phyloP scores from a whole-genome alignment of 2,113 vertebrate genomes.

The Pterocles burchelli region DNA sequence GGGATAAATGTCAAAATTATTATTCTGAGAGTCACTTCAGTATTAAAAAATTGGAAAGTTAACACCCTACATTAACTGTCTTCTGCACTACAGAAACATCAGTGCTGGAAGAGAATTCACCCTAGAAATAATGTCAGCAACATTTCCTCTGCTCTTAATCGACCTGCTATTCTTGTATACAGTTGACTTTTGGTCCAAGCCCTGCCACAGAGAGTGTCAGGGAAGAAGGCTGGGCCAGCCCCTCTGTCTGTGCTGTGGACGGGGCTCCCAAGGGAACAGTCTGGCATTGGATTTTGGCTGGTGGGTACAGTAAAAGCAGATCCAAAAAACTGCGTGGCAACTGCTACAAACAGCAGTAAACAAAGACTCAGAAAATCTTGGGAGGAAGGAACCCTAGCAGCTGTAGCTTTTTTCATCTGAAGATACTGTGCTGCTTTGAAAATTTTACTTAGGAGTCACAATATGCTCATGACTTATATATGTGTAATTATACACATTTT shows the following conservation, averaged over 20 bases:
- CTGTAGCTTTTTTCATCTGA: not conserved
- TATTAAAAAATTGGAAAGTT: not conserved
- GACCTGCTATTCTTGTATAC: not conserved
- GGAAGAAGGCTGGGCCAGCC: not conserved
- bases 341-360: conserved; percentile 36
- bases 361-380: not conserved
- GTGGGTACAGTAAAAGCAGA: not conserved
- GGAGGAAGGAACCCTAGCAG: not conserved
- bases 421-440: not conserved
- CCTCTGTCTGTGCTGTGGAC: not conserved
- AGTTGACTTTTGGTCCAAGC: not conserved
- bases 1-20: not conserved
- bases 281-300: not conserved
- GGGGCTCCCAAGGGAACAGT: not conserved
- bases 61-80: not conserved
- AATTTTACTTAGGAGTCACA: not conserved
- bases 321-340: not conserved
- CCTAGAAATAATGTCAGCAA: not conserved
- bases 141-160: not conserved
- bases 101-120: not conserved
- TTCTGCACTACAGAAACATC: not conserved
- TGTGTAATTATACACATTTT: not conserved
- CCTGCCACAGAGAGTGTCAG: not conserved
- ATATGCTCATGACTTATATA: not conserved
- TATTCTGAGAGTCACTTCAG: not conserved